Evolutionary conservation across 2,797 vertebrate species (phyloP), one percentile per base, ranked within the genome.

Genomic region (Enteromius afrohamiltoni): DNA sequence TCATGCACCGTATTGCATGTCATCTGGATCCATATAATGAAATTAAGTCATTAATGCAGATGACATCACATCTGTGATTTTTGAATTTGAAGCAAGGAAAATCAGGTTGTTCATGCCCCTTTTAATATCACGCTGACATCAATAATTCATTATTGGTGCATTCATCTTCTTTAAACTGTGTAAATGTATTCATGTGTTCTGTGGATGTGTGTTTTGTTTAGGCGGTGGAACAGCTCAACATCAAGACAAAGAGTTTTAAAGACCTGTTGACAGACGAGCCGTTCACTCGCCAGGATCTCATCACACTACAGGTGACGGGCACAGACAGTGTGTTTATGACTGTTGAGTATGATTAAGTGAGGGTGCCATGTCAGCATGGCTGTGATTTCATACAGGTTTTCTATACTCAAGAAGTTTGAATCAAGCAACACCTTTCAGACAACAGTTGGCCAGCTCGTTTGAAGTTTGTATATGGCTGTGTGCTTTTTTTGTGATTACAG

Each of bases 221-320:
- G 97, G 98, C 98, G 1, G 96, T 99, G 29, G 97, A 99, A 80
- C 97, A 99, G 89, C 94, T 99, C 80, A 99, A 99, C 88, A 96
- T 99, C 88, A 99, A 98, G 90, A 96, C 97, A 23, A 99, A 98
- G 93, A 96, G 87, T 89, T 98, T 94, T 88, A 97, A 96, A 92
- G 98, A 99, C 88, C 95, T 99, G 65, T 91, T 99, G 89, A 98
- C 94, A 0, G 97, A 99, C 0, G 97, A 98, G 70, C 93, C 96
- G 29, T 99, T 99, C 85, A 95, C 95, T 77, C 94, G 96, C 21
- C 95, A 97, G 84, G 98, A 99, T 89, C 94, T 99, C 13, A 95
- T 99, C 85, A 96, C 94, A 0, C 92, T 99, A 16, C 97, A 99
- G 96, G 98, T 98, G 84, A 34, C 84, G 2, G 26, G 37, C 4